Conservation (phyloP, 2,797 vertebrate genomes). For the Sphenodon punctatus region DNA sequence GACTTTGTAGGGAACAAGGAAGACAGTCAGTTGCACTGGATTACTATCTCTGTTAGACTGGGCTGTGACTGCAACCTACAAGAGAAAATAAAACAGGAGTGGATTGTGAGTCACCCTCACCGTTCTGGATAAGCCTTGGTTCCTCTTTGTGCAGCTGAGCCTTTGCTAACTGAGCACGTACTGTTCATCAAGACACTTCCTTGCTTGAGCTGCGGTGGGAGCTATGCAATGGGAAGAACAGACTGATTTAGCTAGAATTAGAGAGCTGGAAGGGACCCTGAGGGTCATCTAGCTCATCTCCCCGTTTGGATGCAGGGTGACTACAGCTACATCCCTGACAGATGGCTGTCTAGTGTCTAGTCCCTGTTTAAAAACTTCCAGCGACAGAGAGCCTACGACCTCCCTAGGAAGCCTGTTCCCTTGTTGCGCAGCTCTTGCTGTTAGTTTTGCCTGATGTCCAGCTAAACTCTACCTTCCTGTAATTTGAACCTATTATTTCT, state of each 20-base stretch:
- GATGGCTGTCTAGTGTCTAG: no score
- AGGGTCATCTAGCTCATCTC: background rate
- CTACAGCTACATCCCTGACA: no score
- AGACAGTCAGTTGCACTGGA: background rate
- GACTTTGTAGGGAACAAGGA: background rate
- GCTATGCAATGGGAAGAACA: background rate
- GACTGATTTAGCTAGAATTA: background rate
- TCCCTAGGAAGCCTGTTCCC: no score
- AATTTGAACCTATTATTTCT: no score
- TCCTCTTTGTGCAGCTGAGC: background rate
- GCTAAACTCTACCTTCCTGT: no score
- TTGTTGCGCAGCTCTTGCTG: no score
- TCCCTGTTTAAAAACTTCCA: no score
- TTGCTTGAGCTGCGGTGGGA: background rate
- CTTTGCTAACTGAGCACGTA: background rate
- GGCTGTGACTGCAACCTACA: background rate
- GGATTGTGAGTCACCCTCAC: background rate
- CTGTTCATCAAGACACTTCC: background rate
- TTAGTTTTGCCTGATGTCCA: no score
- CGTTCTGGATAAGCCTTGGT: background rate
- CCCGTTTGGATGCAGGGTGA: no score
- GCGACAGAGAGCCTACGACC: no score
- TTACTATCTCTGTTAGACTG: no score
- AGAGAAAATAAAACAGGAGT: background rate
- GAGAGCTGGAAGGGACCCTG: background rate